Evolutionary conservation across 2,888 invertebrate genomes (phyloP), one percentile per base, ranked within the genome.

Genomic region (Ormyrus labotus): DNA sequence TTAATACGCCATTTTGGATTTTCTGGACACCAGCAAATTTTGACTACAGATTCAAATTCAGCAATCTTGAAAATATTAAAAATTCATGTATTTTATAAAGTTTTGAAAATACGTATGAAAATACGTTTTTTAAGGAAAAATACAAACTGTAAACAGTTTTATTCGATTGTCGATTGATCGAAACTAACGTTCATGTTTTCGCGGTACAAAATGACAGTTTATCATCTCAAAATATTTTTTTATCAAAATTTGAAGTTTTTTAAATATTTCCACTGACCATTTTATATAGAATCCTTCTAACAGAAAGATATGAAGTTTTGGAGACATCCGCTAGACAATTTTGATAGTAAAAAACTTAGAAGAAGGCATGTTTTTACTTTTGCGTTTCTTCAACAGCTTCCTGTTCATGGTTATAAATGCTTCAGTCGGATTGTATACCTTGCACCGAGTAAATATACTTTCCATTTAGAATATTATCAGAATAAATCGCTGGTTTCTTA

Each of bases 381-480:
- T 86, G 58, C 84, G 85, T 10, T 78, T 88, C 45, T 84, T 88
- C 61, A 87, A 87, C 76, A 88, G 86, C 78, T 68, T 87, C 51
- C 82, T 87, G 57, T 85, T 88, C 7, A 76, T 88, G 73, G 58
- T 88, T 45, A 82, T 81, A 55, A 88, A 88, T 81, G 48, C 87
- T 6, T 80, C 77, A 47, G 77, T 87, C 11, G 84, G 87, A 2
- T 69, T 87, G 51, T 88, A 87, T 82, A 83, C 85, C 13, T 85
- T 85, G 13, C 85, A 83, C 61, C 86, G 87, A n/a, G 89, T 89
- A 77, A 87, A 88, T 84, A 45, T 53, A 50, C 34, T 53, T 69
- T 9, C 67, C 55, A 19, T 73, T 64, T 69, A 6, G 48, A n/a
- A 64, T 45, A 8, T 2, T 53, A 34, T 34, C 34, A 34, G 34